Conservation (phyloP, 2,888 invertebrate species). For the Sarcophaga carnaria region DNA sequence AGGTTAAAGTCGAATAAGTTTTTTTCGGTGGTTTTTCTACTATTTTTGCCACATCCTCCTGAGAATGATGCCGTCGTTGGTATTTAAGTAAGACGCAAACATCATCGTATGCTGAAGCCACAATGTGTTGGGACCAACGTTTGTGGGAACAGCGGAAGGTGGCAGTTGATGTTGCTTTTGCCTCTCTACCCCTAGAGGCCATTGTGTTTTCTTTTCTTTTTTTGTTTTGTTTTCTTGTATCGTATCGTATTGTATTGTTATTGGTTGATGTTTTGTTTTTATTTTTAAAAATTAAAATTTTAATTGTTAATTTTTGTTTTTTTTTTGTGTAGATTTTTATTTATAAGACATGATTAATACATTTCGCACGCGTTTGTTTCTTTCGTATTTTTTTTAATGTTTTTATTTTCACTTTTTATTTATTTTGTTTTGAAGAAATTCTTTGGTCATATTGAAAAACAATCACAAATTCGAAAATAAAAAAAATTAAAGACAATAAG, state of each 20-base stretch:
- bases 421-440: slow-evolving; percentile 13
- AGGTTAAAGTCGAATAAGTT: slow-evolving; percentile 66
- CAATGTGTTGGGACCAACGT: slow-evolving; percentile 79
- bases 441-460: slow-evolving; percentile 17
- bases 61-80: slow-evolving; percentile 70
- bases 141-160: slow-evolving; percentile 55
- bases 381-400: slow-evolving; percentile 16
- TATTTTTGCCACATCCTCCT: slow-evolving; percentile 55
- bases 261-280: slow-evolving; percentile 2
- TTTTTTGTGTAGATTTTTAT: neutral
- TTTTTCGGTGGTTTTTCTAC: slow-evolving; percentile 64
- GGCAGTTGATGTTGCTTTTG: slow-evolving; percentile 16
- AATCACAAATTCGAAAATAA: slow-evolving; percentile 17
- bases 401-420: slow-evolving; percentile 48
- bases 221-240: slow-evolving; percentile 23
- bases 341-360: slow-evolving; percentile 39
- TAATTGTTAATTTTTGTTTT: slow-evolving; percentile 16
- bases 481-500: slow-evolving; percentile 15
- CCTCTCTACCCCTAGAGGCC: slow-evolving; percentile 29
- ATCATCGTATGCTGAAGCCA: slow-evolving; percentile 74
- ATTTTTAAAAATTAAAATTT: slow-evolving; percentile 13
- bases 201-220: slow-evolving; percentile 21
- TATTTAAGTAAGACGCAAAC: slow-evolving; percentile 76
- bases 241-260: slow-evolving; percentile 20
- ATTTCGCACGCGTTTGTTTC: slow-evolving; percentile 12